Evolutionary conservation across 53 echinoderm and acorn worm species (phyloP).

Genomic region (Echinometra lucunter): DNA sequence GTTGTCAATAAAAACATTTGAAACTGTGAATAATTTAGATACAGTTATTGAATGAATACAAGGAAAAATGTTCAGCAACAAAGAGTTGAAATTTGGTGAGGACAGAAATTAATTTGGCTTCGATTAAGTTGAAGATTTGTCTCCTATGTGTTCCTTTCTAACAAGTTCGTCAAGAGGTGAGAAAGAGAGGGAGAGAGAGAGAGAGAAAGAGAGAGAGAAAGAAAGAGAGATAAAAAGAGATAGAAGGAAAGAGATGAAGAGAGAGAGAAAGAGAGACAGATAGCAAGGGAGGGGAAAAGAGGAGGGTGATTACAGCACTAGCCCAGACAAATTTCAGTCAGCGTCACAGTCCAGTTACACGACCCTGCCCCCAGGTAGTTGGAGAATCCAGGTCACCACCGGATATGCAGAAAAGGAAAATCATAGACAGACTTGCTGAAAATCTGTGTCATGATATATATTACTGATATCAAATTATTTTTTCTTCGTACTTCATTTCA

Average conservation of each 20-base stretch:
- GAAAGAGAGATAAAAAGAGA: background rate
- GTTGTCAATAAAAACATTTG: too few relatives aligned
- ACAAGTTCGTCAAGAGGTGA: background rate
- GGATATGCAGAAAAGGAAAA: conserved; percentile 54
- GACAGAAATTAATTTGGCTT: background rate
- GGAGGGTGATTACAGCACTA: background rate
- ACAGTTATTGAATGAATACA: too few relatives aligned
- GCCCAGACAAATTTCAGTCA: conserved; percentile 48
- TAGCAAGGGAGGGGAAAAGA: too few relatives aligned
- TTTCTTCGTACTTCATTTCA: background rate
- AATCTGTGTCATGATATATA: conserved; percentile 14
- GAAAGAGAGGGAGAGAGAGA: background rate
- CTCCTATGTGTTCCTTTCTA: background rate
- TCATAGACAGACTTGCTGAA: background rate
- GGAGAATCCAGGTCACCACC: conserved; percentile 35
- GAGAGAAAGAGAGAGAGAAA: background rate
- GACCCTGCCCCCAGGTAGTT: conserved; percentile 14
- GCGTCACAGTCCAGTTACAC: conserved; percentile 48
- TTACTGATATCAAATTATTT: background rate
- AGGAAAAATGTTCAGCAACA: too few relatives aligned
- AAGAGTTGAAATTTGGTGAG: too few relatives aligned
- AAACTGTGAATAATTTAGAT: too few relatives aligned
- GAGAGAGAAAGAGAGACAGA: background rate
- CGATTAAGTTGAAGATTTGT: background rate
- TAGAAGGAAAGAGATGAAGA: background rate